Conservation (phyloP, 2,888 invertebrate genomes). For the Luffia ferchaultella region DNA sequence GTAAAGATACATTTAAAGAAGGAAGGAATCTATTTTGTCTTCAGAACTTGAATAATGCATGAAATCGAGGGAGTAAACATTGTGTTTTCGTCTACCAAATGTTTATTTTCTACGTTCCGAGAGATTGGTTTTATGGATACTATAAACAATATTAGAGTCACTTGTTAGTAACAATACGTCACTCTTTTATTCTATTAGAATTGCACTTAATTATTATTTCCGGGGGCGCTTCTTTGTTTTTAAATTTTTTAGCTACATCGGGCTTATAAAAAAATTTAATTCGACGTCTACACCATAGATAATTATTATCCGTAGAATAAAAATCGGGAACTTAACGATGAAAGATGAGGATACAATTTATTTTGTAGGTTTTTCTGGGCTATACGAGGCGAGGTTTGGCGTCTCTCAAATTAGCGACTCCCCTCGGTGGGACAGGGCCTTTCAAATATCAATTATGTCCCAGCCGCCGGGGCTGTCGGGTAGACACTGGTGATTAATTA, state of each 20-base stretch:
- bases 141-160: conserved; percentile 14
- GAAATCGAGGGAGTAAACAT: conserved; percentile 14
- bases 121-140: conserved; percentile 12
- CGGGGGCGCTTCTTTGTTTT: too few species aligned
- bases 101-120: conserved; percentile 13
- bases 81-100: conserved; percentile 10
- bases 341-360: neutral
- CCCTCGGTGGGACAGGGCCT: conserved; percentile 31
- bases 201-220: too few species aligned
- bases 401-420: conserved; percentile 38
- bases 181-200: conserved; percentile 13
- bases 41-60: conserved; percentile 12
- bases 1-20: neutral
- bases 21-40: neutral
- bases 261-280: too few species aligned
- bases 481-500: conserved; percentile 57
- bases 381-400: conserved; percentile 15
- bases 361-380: conserved; percentile 23
- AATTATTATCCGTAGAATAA: neutral
- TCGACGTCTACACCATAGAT: too few species aligned
- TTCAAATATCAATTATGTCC: conserved; percentile 61
- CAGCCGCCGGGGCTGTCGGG: conserved; percentile 29
- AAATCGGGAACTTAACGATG: neutral
- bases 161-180: conserved; percentile 12
- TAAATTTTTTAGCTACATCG: too few species aligned